Evolutionary conservation across 2,113 vertebrate species (phyloP).

Genomic region (Zosterops hypoxanthus): DNA sequence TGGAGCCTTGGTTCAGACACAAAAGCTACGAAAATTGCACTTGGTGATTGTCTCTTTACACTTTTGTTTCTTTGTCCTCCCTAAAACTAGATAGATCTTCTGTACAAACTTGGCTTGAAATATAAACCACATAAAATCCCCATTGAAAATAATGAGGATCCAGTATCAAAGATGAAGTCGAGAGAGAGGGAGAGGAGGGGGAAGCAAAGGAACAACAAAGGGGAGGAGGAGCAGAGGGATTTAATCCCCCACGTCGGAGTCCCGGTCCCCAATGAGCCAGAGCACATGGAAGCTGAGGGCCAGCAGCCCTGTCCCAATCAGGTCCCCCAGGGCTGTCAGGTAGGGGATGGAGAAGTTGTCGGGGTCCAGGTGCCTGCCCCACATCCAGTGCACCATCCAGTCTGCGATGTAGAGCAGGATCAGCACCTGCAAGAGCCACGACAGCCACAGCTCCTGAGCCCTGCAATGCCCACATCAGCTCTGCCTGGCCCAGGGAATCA

Average conservation of each 20-base stretch:
- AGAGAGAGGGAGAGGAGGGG: not conserved
- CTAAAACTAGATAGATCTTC: slow-evolving; percentile 59
- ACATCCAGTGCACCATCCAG: slow-evolving; percentile 99
- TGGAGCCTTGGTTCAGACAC: not conserved
- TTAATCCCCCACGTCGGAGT: slow-evolving; percentile 89
- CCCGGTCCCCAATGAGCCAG: slow-evolving; percentile 96
- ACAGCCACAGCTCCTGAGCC: not conserved
- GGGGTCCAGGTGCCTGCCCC: slow-evolving; percentile 92
- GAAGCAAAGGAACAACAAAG: slow-evolving; percentile 1
- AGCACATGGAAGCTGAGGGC: slow-evolving; percentile 96
- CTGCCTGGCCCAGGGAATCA: too few relatives aligned
- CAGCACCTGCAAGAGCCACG: slow-evolving; percentile 76
- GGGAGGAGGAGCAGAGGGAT: not conserved
- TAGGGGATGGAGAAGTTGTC: slow-evolving; percentile 99
- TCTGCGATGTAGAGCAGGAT: slow-evolving; percentile 97
- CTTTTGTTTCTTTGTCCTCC: slow-evolving; percentile 38
- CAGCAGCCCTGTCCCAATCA: slow-evolving; percentile 95
- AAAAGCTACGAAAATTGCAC: slow-evolving; percentile 74
- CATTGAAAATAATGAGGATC: slow-evolving; percentile 99
- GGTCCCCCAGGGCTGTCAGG: slow-evolving; percentile 95
- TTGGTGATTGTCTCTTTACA: slow-evolving; percentile 76
- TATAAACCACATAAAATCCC: slow-evolving; percentile 80
- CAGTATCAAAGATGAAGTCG: slow-evolving; percentile 73
- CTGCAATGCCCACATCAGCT: not conserved
- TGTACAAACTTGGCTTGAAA: slow-evolving; percentile 75